phyloP scores from a whole-genome alignment of 2,888 invertebrate species.

The Platycheirus albimanus region DNA sequence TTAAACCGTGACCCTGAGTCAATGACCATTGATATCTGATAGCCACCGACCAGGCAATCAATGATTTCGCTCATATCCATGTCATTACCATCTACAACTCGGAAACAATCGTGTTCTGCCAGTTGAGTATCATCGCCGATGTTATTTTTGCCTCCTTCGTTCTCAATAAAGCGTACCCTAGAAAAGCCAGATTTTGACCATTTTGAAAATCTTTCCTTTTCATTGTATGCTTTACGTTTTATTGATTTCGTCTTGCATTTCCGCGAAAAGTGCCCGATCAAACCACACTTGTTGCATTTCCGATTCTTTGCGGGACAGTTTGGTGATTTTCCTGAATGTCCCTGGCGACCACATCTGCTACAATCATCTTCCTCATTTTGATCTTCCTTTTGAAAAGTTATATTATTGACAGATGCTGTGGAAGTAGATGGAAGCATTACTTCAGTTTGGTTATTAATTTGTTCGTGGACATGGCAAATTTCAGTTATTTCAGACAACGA shows the following conservation, averaged over 20 bases:
- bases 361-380: constrained; percentile 13
- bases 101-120: no score
- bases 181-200: constrained; percentile 14
- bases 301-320: constrained; percentile 24
- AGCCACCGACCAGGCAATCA: no score
- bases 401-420: constrained; percentile 47
- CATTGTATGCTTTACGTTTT: constrained; percentile 40
- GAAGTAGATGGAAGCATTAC: constrained; percentile 48
- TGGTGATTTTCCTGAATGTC: no score
- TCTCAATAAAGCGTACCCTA: constrained; percentile 29
- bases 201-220: constrained; percentile 14
- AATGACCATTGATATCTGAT: no score
- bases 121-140: constrained; percentile 37
- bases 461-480: constrained; percentile 64
- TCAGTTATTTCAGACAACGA: constrained; percentile 36
- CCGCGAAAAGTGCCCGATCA: constrained; percentile 50
- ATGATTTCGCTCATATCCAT: no score
- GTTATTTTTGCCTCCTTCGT: constrained; percentile 12
- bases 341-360: constrained; percentile 4
- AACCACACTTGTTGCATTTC: constrained; percentile 56
- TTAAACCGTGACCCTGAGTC: no score
- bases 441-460: constrained; percentile 70
- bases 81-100: no score
- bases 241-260: constrained; percentile 55
- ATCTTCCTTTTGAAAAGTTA: constrained; percentile 15